These are phyloP conservation scores for Myathropa florea DNA, from an alignment of 2,888 invertebrate genomes.

Conservation along the genomic window DNA sequence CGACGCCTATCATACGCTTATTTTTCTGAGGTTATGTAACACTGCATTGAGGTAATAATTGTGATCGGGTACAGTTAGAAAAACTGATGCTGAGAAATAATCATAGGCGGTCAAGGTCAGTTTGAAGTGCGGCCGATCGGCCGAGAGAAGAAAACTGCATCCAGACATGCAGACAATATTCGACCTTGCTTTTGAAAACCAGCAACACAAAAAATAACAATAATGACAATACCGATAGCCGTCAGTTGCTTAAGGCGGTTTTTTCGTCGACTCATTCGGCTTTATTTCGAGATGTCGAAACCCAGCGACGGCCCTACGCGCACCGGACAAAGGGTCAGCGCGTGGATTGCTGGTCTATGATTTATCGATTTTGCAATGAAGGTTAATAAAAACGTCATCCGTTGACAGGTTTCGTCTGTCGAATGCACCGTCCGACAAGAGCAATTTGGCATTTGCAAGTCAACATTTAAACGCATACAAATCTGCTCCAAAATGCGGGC, in stretches of 20 bases:
- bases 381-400: background rate
- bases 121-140: background rate
- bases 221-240: slow-evolving; percentile 32
- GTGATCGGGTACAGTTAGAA: slow-evolving; percentile 46
- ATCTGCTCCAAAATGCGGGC: background rate
- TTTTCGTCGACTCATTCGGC: slow-evolving; percentile 8
- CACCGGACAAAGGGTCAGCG: slow-evolving; percentile 8
- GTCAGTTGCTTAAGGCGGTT: slow-evolving; percentile 36
- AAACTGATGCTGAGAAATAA: slow-evolving; percentile 16
- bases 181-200: slow-evolving; percentile 57
- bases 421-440: background rate
- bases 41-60: slow-evolving; percentile 43
- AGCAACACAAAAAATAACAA: slow-evolving; percentile 14
- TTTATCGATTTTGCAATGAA: background rate
- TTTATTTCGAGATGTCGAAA: slow-evolving; percentile 38
- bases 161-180: slow-evolving; percentile 47
- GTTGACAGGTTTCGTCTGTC: background rate
- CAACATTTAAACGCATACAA: background rate
- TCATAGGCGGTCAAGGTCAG: slow-evolving; percentile 64
- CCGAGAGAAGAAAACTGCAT: slow-evolving; percentile 38
- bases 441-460: background rate
- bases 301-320: slow-evolving; percentile 15
- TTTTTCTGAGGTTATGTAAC: slow-evolving; percentile 29
- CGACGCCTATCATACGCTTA: background rate
- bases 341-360: background rate